Percentiles rank a stretch among this genome's conserved stretches.
phyloP scores from a whole-genome alignment of 2,797 vertebrate genomes.

The Acrossocheilus wenchowensis region DNA sequence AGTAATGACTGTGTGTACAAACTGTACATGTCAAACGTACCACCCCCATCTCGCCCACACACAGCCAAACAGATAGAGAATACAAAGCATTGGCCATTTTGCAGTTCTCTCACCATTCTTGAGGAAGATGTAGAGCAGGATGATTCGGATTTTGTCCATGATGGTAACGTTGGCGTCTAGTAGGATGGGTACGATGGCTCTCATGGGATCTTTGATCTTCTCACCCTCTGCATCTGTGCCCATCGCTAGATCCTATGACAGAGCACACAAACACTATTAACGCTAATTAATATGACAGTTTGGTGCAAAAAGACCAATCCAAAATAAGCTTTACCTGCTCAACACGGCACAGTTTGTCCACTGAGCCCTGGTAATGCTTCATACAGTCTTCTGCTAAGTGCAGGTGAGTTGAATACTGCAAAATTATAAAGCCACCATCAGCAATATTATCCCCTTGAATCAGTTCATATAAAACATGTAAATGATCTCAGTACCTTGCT shows the following conservation, averaged over 20 bases:
- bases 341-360: constrained; percentile 96
- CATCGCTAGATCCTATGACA: constrained; percentile 91
- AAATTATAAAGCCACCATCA: constrained; percentile 21
- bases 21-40: not conserved
- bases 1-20: not conserved
- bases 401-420: constrained; percentile 94
- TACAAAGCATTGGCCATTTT: not conserved
- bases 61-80: not conserved
- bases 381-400: constrained; percentile 98
- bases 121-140: constrained; percentile 96
- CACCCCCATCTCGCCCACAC: constrained; percentile 26
- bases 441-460: not conserved
- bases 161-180: constrained; percentile 91
- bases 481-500: constrained; percentile 85
- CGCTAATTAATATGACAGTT: not conserved
- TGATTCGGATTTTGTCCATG: constrained; percentile 97
- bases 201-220: constrained; percentile 99
- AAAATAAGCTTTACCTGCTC: constrained; percentile 84
- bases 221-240: constrained; percentile 95
- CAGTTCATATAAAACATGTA: not conserved
- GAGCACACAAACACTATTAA: not conserved
- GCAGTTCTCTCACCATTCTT: constrained; percentile 87
- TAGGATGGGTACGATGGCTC: constrained; percentile 93
- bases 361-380: constrained; percentile 96
- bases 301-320: not conserved